A percentile compares a stretch with the other conserved stretches of the same genome.
phyloP scores from a whole-genome alignment of 2,797 vertebrate genomes.

The Siniperca undulata region DNA sequence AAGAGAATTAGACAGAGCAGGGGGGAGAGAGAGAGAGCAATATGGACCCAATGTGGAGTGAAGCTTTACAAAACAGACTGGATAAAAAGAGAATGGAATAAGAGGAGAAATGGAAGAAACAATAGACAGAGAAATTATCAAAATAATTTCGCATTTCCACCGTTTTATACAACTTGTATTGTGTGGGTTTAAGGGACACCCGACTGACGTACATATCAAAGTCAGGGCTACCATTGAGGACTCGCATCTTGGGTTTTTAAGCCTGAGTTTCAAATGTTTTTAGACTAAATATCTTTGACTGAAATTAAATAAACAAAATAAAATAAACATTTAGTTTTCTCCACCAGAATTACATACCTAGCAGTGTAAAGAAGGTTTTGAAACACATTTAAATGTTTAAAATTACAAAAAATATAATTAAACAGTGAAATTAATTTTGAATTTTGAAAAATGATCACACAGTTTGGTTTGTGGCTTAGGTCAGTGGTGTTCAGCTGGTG shows the following conservation, averaged over 20 bases:
- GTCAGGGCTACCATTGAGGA: background rate
- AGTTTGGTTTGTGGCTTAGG: background rate
- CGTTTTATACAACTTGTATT: conserved; percentile 5
- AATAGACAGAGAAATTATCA: conserved; percentile 27
- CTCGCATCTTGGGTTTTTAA: background rate
- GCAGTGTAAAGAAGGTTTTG: background rate
- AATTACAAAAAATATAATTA: background rate
- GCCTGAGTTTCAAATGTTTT: background rate
- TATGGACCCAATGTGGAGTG: conserved; percentile 25
- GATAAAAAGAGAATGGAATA: conserved; percentile 33
- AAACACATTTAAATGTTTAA: background rate
- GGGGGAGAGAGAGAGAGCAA: conserved; percentile 31
- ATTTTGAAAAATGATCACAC: background rate
- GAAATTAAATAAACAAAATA: background rate
- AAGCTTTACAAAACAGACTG: conserved; percentile 34
- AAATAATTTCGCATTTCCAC: conserved; percentile 33
- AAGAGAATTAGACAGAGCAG: conserved; percentile 77
- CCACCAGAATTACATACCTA: background rate
- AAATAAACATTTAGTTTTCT: background rate
- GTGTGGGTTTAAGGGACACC: conserved; percentile 23
- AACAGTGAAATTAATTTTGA: background rate
- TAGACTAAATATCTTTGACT: conserved; percentile 1
- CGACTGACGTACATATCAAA: background rate
- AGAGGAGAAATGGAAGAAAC: conserved; percentile 29
- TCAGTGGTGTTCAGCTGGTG: conserved; percentile 4